Evolutionary conservation across 64 coral and sea anemone species (phyloP), one percentile per base, ranked within the genome.

Genomic region (Porites australiensis): DNA sequence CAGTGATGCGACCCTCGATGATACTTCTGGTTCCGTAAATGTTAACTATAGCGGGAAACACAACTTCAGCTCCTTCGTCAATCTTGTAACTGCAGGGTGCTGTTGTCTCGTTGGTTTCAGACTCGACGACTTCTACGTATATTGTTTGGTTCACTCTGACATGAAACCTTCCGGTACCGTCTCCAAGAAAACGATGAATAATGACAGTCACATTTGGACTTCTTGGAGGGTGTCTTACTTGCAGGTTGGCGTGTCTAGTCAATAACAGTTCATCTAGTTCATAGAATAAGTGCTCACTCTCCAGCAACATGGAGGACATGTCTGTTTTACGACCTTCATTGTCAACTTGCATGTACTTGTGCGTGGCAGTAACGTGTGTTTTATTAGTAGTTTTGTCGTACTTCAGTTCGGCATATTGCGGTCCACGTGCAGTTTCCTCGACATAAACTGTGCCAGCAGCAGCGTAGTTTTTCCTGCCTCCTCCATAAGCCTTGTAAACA

Each of bases 71-170:
- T 77, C 91, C 91, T 87, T 96, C 80, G 20, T 98, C 97, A 72
- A 96, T 79, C 88, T 98, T 98, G 82, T 96, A 98, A 77, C 97
- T 98, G 61, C 94, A 98, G 13, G 97, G 97, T 63, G 97, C 97
- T 6, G 87, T 88, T 13, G 91, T 96, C 83, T 98, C 97, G 64
- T 98, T 98, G 2, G 97, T 94, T 69, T 80, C 58, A 13, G 97
- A 98, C 64, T 98, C 97, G 4, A 98, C 94, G 5, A 98, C 94
- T 81, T 98, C 97, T n/a, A 98, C 97, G 16, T 90, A 98, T 82
- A 98, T 96, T 52, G 81, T 96, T 81, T 98, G 97, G 82, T 98
- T 93, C 52, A 57, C 18, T 43, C 97, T 91, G 71, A 96, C 27
- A 64, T 98, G 94, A 85, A 98, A 95, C 55, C 97, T 84, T 75